Evolutionary conservation across 30 jellyfish, hydroid and myxozoan species (phyloP).

Genomic region (Aurelia aurita): DNA sequence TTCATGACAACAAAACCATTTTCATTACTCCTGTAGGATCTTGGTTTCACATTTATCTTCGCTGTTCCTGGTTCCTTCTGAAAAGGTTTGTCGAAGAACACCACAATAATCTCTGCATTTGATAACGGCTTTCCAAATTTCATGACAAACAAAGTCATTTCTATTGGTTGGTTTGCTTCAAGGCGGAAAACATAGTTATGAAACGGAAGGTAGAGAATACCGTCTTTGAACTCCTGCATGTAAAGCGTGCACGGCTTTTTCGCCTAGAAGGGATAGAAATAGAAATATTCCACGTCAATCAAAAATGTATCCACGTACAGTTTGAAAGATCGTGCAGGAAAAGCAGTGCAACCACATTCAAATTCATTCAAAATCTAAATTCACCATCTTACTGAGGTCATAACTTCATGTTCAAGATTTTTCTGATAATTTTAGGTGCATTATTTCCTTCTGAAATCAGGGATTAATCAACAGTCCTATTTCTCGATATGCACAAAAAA

Average conservation of each 20-base stretch:
- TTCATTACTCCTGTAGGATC: not conserved
- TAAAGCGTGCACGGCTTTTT: not conserved
- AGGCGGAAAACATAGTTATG: slow-evolving; percentile 40
- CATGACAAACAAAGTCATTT: slow-evolving; percentile 28
- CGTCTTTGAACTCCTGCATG: slow-evolving; percentile 50
- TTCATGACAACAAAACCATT: slow-evolving; percentile 19
- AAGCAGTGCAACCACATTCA: too few species aligned
- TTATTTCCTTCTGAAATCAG: too few species aligned
- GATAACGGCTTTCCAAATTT: slow-evolving; percentile 52
- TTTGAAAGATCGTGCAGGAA: too few species aligned
- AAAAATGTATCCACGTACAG: too few species aligned
- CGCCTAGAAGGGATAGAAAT: slow-evolving; percentile 11
- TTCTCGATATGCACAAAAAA: too few species aligned
- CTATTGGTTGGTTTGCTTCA: slow-evolving; percentile 25
- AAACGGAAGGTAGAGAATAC: slow-evolving; percentile 10
- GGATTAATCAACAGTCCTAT: too few species aligned
- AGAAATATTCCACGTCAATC: too few species aligned
- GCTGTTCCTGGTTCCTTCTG: not conserved
- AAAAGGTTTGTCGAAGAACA: not conserved
- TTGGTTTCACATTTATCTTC: not conserved
- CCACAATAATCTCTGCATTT: slow-evolving; percentile 6
- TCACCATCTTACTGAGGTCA: too few species aligned
- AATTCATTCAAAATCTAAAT: too few species aligned
- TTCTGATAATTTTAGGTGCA: too few species aligned
- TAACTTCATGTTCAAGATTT: too few species aligned